Base-by-base conservation (phyloP, 2,888 invertebrate genomes). In the Daptonema setosum region DNA sequence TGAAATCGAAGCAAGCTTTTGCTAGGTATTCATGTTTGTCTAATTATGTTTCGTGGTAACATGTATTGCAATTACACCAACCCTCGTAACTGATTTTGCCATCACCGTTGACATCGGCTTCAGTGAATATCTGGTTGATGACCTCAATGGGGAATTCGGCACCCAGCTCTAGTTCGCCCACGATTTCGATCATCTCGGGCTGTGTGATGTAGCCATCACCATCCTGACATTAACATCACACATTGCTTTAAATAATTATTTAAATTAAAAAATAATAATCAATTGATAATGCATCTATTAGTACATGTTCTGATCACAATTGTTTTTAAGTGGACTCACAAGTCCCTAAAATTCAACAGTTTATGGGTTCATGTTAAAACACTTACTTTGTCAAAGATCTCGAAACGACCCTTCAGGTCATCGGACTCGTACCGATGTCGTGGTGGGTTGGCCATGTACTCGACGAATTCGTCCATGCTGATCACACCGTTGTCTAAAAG, bases 11-110 rank as follows among this genome's bases (percentile, higher is more conserved):
- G n/a, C n/a, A n/a, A n/a, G n/a, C n/a, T n/a, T n/a, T n/a, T n/a
- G n/a, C n/a, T n/a, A n/a, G n/a, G n/a, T n/a, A n/a, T n/a, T n/a
- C n/a, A n/a, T n/a, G n/a, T n/a, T n/a, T n/a, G n/a, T n/a, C n/a
- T n/a, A n/a, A n/a, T n/a, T n/a, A n/a, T n/a, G n/a, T n/a, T n/a
- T n/a, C n/a, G n/a, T n/a, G n/a, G n/a, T n/a, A 35, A 17, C 11
- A 35, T 11, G 35, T 17, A 17, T 17, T 35, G 11, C 17, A 35
- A 17, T 20, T n/a, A n/a, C n/a, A n/a, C n/a, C n/a, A n/a, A 65
- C 67, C 67, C 57, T 67, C 65, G 54, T 66, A 67, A 17, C 66
- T 66, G 54, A 67, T 67, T 58, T 66, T 65, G 22, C 67, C 67
- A 56, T 67, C 67, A 8, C 66, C 64, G 45, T 68, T 67, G 22